Evolutionary conservation across 2,113 vertebrate species (phyloP).

Genomic region (Tupaia chinensis): DNA sequence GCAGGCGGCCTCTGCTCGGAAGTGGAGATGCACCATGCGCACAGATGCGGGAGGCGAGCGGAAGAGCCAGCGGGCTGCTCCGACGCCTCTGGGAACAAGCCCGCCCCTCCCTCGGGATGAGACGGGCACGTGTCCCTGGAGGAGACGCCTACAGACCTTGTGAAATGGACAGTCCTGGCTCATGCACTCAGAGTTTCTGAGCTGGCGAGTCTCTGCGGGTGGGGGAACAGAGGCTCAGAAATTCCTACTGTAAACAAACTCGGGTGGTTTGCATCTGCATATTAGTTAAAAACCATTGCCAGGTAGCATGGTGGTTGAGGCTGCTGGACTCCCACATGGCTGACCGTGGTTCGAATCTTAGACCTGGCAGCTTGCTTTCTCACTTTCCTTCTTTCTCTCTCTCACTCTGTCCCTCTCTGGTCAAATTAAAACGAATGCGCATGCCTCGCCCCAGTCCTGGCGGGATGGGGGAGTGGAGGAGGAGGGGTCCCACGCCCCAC

Average conservation of each 20-base stretch:
- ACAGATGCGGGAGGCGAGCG: fast-evolving
- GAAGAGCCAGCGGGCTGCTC: neutral
- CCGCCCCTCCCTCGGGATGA: fast-evolving
- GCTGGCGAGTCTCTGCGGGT: neutral
- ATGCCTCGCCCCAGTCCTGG: too few species aligned
- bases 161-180: neutral
- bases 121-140: neutral
- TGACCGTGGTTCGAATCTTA: too few species aligned
- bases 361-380: too few species aligned
- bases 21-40: fast-evolving
- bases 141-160: neutral
- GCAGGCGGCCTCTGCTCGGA: neutral
- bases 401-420: too few species aligned
- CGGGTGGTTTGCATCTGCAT: neutral
- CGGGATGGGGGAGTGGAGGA: too few species aligned
- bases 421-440: too few species aligned
- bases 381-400: too few species aligned
- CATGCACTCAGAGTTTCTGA: neutral
- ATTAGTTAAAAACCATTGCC: neutral
- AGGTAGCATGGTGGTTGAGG: too few species aligned
- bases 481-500: too few species aligned
- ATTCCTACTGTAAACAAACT: neutral
- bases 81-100: neutral
- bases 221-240: fast-evolving
- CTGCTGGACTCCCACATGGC: too few species aligned